Base-by-base conservation (phyloP, 2,797 vertebrate genomes). In the Bradypus variegatus region DNA sequence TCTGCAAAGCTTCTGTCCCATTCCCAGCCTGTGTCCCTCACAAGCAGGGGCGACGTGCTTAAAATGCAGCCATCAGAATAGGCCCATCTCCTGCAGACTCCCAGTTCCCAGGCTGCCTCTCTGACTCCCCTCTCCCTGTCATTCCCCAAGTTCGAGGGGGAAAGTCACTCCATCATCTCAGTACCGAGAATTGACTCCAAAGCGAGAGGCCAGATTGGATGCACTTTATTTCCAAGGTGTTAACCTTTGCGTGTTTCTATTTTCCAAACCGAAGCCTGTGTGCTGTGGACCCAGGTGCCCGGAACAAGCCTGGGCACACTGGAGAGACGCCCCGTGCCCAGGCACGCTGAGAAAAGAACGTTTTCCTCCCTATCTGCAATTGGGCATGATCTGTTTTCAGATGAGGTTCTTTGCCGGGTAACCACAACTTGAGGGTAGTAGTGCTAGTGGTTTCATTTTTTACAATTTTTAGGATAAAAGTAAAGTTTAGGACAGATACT, bases 41-140 rank as follows among this genome's bases (percentile, higher is more conserved):
- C 5, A 0, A 10, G 53, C 19, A 3, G 31, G 14, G 16, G 1
- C 1, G 1, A 3, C 0, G 0, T 8, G 2, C 25, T 50, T 41
- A 3, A 27, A 1, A 11, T 33, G 41, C 0, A 2, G 41, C 55
- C 27, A 0, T 8, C 79, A 12, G 53, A 36, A 67, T 8, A 31
- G 73, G 64, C 64, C 33, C 12, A 6, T 29, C 76, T 48, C 38
- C 1, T 8, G 69, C 65, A 3, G 55, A 16, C 64, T 64, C 27
- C 27, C 1, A 0, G 16, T 16, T 65, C 23, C 76, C 64, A 48
- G 67, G 23, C 45, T 11, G 6, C 53, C 69, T 21, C 15, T 4
- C 29, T n/a, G 31, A 31, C 77, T 82, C 29, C 21, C 12, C 50
- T 23, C 4, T 5, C 48, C 50, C 64, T 76, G 29, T 25, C 90